Evolutionary conservation across 2,888 invertebrate genomes (phyloP), one percentile per base, ranked within the genome.

Genomic region (Rhingia campestris): DNA sequence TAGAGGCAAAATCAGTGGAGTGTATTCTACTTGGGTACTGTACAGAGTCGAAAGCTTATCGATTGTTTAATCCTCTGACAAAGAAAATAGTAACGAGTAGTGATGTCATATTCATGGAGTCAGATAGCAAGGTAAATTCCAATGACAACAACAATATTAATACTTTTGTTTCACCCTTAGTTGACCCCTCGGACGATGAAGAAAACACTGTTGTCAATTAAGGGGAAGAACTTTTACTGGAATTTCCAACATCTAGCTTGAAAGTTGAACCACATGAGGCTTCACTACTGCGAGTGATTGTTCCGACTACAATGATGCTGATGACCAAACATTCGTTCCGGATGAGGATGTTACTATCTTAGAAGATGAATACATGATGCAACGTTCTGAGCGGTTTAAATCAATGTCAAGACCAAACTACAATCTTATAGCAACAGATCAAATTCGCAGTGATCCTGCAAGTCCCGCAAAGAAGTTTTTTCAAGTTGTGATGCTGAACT

Each of bases 21-120:
- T 76, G 76, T n/a, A 70, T 86, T 1, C 59, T 81, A 12, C 58
- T 86, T 53, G 75, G 77, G 9, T 86, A 86, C 64, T 79, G 84
- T 30, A 10, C 41, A 0, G 70, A 74, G 4, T 53, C 79, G 10
- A 86, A 86, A 33, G 86, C 70, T 0, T 86, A 84, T 37, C 51
- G 84, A 41, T 10, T 64, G 2, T 74, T 47, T 30, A 56, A 64
- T 33, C 64, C 64, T 9, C 9, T 22, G 7, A 47, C 47, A 10
- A 58, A 66, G 4, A 66, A 66, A 35, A 66, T 66, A 33, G 6
- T 51, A 14, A 75, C n/a, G 2, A 66, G 58, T 43, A 58, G 74
- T 5, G 58, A 74, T 58, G 64, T 74, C 14, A 41, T 75, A 2
- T 75, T 75, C 43, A 56, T 58, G n/a, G 58, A 66, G 10, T 41